These are phyloP conservation scores for Coptodon rendalli DNA, from an alignment of 2,113 vertebrate species.

Conservation along the genomic window DNA sequence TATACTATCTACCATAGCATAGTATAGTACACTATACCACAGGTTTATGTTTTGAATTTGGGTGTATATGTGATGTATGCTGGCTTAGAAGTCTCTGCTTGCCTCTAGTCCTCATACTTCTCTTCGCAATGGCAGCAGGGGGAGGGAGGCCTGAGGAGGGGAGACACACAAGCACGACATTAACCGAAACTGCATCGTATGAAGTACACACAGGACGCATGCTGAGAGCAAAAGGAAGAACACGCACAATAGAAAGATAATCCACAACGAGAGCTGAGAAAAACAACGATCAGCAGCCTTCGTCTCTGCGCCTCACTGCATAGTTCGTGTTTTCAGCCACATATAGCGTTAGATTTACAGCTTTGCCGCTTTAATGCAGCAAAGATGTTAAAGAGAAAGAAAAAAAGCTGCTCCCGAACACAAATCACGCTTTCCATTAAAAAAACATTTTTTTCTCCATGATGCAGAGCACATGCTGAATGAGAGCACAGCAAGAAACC, in stretches of 20 bases:
- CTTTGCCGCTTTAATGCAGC: neutral
- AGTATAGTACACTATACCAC: neutral
- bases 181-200: neutral
- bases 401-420: neutral
- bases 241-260: neutral
- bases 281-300: neutral
- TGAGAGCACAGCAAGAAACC: neutral
- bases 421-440: neutral
- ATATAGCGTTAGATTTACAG: neutral
- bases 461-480: neutral
- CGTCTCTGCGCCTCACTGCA: neutral
- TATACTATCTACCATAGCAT: neutral
- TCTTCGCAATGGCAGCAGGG: conserved; percentile 44
- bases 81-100: conserved; percentile 14
- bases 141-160: conserved; percentile 53
- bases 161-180: neutral
- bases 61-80: neutral
- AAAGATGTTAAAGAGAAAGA: neutral
- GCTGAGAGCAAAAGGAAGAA: neutral
- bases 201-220: neutral
- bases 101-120: conserved; percentile 45
- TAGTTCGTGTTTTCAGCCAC: neutral
- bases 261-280: neutral
- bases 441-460: neutral
- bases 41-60: neutral